Conservation (phyloP, 2,113 vertebrate genomes). For the Caretta caretta region DNA sequence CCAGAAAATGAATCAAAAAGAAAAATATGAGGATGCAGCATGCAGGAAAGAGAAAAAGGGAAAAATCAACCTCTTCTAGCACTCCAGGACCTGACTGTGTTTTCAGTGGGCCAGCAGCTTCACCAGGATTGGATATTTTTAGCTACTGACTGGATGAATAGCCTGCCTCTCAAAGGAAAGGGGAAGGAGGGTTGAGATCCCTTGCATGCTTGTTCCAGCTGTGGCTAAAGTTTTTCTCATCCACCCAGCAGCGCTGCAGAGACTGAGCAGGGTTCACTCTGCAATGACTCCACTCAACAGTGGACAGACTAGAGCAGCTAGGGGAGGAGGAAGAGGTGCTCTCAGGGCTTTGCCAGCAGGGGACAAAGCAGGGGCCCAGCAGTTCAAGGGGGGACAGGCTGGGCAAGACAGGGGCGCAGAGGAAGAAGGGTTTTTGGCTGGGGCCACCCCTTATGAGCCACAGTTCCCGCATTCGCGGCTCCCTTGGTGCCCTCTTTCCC, state of each 20-base stretch:
- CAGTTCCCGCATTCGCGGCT: too few species aligned
- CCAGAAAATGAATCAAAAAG: conserved; percentile 39
- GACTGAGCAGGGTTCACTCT: not conserved
- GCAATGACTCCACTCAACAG: not conserved
- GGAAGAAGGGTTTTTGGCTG: too few species aligned
- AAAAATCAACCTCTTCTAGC: conserved; percentile 1
- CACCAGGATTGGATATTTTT: fast-evolving
- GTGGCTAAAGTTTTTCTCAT: not conserved
- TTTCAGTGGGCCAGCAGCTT: conserved; percentile 15
- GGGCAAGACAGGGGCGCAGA: too few species aligned
- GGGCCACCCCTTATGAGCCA: too few species aligned
- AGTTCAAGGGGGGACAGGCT: not conserved
- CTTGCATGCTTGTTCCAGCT: not conserved
- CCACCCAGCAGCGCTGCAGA: not conserved
- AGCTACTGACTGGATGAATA: not conserved
- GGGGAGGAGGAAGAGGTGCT: not conserved
- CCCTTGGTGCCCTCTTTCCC: too few species aligned
- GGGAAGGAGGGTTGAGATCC: not conserved
- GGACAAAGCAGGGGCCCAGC: not conserved
- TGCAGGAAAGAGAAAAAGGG: conserved; percentile 8
- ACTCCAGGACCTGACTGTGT: not conserved
- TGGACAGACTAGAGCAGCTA: not conserved
- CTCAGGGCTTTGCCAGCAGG: not conserved
- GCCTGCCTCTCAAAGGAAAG: not conserved
- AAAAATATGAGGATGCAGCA: conserved; percentile 14